Conservation (phyloP, 2,797 vertebrate species). For the Siniperca undulata region DNA sequence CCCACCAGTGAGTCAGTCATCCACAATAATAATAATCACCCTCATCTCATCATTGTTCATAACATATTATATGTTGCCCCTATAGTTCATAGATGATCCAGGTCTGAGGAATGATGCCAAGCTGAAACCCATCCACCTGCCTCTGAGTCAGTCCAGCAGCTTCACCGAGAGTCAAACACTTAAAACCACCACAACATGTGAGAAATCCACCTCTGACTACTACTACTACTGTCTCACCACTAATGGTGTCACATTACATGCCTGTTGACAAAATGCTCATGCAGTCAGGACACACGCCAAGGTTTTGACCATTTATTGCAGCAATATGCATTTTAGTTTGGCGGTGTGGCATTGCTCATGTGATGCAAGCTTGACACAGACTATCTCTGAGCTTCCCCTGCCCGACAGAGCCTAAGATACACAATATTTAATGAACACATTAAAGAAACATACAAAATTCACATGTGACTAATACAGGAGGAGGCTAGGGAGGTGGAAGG, state of each 20-base stretch:
- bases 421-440: neutral
- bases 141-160: constrained; percentile 77
- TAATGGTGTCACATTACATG: neutral
- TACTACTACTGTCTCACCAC: neutral
- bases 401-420: no score
- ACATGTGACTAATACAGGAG: neutral
- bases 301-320: neutral
- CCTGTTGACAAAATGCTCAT: neutral
- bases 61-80: neutral
- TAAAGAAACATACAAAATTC: neutral
- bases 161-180: constrained; percentile 50
- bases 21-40: neutral
- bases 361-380: neutral
- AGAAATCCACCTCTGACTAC: constrained; percentile 24
- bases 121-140: constrained; percentile 84
- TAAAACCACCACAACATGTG: constrained; percentile 50
- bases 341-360: neutral
- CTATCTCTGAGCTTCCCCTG: neutral
- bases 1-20: neutral
- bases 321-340: neutral
- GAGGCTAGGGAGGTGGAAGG: no score
- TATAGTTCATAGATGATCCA: constrained; percentile 86
- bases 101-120: constrained; percentile 82
- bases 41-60: neutral
- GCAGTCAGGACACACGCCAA: neutral